Percentiles rank a stretch among this genome's conserved stretches.
phyloP scores from a whole-genome alignment of 2,888 invertebrate species.

The Theretra japonica region DNA sequence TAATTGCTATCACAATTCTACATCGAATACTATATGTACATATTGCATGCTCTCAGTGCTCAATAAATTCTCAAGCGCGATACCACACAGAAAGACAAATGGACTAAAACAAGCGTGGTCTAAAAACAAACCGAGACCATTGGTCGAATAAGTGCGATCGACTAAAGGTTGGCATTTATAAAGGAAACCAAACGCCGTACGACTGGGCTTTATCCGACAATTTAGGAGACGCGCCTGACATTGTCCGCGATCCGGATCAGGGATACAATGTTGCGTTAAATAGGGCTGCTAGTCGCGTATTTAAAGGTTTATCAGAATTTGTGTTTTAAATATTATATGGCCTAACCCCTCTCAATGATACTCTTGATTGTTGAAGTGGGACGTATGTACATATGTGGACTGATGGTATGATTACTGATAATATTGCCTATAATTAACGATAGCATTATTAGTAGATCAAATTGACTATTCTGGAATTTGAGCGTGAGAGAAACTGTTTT shows the following conservation, averaged over 20 bases:
- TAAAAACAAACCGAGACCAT: slow-evolving; percentile 30
- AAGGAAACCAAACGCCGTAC: slow-evolving; percentile 42
- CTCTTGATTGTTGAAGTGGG: no score
- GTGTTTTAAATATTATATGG: no score
- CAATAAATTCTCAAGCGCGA: slow-evolving; percentile 22
- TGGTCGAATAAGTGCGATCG: slow-evolving; percentile 31
- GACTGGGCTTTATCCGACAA: slow-evolving; percentile 60
- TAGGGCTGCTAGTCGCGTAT: slow-evolving; percentile 28
- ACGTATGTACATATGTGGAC: no score
- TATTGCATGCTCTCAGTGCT: neutral
- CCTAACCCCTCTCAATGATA: no score
- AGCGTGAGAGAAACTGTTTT: no score
- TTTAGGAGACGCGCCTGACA: slow-evolving; percentile 67
- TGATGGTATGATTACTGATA: no score
- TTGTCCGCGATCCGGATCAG: slow-evolving; percentile 48
- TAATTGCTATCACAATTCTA: no score
- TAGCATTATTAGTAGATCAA: no score
- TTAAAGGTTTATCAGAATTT: neutral
- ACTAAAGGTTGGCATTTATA: slow-evolving; percentile 30
- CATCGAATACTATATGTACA: neutral
- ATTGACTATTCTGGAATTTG: no score
- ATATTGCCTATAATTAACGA: no score
- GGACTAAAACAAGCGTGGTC: slow-evolving; percentile 27
- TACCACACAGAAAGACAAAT: slow-evolving; percentile 30
- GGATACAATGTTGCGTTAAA: slow-evolving; percentile 53